These are phyloP conservation scores for Brenthis ino DNA, from an alignment of 2,888 invertebrate genomes.

Conservation along the genomic window DNA sequence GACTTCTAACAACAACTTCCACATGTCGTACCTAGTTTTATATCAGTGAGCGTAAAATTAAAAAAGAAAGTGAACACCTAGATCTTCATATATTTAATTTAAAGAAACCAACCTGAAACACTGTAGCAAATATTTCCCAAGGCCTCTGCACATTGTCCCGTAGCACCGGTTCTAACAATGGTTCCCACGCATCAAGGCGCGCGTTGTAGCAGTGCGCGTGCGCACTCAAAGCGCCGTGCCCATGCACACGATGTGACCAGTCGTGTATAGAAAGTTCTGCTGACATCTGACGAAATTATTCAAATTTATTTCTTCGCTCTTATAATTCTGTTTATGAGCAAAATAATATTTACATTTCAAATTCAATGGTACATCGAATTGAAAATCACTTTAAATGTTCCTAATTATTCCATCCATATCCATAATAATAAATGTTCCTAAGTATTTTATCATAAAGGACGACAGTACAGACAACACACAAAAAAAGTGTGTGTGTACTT, in stretches of 20 bases:
- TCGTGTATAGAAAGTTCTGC: constrained; percentile 84
- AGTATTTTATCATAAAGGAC: too few species aligned
- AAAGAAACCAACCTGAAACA: constrained; percentile 74
- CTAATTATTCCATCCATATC: not conserved
- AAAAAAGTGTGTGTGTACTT: too few species aligned
- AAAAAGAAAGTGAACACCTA: too few species aligned
- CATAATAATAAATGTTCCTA: too few species aligned
- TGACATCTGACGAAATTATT: constrained; percentile 62
- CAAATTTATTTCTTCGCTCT: too few species aligned
- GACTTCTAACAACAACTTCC: too few species aligned
- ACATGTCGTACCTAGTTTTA: too few species aligned
- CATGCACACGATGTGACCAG: constrained; percentile 85
- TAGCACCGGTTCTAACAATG: constrained; percentile 89
- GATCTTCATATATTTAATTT: not conserved
- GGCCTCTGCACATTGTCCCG: constrained; percentile 86
- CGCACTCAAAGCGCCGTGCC: constrained; percentile 64
- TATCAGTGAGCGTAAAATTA: too few species aligned
- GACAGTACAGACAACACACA: too few species aligned
- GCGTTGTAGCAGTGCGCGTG: constrained; percentile 86
- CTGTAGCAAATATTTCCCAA: constrained; percentile 87
- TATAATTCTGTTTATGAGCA: not conserved
- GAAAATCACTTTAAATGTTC: not conserved
- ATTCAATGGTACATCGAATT: too few species aligned
- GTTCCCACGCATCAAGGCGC: constrained; percentile 89
- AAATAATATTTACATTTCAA: too few species aligned